These are phyloP conservation scores for Polyergus mexicanus DNA, from an alignment of 1,140 invertebrate genomes.

Conservation along the genomic window DNA sequence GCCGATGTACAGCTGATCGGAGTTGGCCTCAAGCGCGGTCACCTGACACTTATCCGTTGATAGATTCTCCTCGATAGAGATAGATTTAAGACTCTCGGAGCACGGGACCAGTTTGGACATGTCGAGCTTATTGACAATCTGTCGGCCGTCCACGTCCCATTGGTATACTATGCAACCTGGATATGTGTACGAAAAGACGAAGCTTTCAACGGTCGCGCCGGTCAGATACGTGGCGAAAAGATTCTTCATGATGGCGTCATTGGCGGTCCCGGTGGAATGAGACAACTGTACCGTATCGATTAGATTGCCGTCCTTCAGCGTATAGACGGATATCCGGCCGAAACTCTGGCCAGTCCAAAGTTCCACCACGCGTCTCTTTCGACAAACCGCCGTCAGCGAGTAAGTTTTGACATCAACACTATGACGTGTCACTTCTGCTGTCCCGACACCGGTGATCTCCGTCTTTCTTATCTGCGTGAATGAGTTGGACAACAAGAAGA, in stretches of 20 bases:
- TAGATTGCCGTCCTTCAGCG: conserved; percentile 85
- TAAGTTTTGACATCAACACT: conserved; percentile 81
- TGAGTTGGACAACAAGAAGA: conserved; percentile 88
- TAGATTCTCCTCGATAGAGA: conserved; percentile 95
- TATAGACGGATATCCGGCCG: conserved; percentile 91
- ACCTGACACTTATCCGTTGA: conserved; percentile 94
- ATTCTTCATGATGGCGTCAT: conserved; percentile 78
- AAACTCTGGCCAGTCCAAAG: conserved; percentile 92
- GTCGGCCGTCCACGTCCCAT: conserved; percentile 90
- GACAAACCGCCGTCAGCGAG: conserved; percentile 81
- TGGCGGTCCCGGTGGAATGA: conserved; percentile 67
- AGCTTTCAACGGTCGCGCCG: conserved; percentile 82
- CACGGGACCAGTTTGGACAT: conserved; percentile 97
- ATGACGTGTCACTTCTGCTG: conserved; percentile 41
- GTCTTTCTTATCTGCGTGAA: conserved; percentile 83
- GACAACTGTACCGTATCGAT: conserved; percentile 78
- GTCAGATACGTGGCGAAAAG: conserved; percentile 84
- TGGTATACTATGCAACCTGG: conserved; percentile 94
- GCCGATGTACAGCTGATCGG: conserved; percentile 93
- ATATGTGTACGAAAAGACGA: conserved; percentile 93
- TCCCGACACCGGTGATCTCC: conserved; percentile 73
- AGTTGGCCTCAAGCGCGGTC: conserved; percentile 91
- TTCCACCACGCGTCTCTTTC: conserved; percentile 81
- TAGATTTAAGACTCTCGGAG: conserved; percentile 96
- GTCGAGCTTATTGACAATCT: conserved; percentile 93